Evolutionary conservation across 2,888 invertebrate genomes (phyloP), one percentile per base, ranked within the genome.

Genomic region (Pomacea canaliculata): DNA sequence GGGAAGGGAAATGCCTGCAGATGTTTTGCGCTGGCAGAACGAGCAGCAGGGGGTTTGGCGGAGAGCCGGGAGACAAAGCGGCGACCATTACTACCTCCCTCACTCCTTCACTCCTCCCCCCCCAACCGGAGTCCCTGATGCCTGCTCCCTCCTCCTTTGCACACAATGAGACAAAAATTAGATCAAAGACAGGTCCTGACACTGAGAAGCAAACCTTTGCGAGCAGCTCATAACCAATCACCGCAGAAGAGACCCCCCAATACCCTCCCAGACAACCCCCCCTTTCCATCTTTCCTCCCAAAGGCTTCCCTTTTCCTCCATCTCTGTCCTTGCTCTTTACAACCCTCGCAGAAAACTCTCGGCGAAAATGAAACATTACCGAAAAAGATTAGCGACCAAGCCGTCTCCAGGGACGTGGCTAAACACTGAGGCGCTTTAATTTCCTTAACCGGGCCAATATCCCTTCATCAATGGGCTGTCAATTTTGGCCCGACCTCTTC

Each of bases 101-200:
- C 8, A 7, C 51, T 8, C 51, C 7, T 16, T 8, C 8, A 1
- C 51, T 16, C 8, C 10, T 10, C 51, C 51, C 51, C 51, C 51
- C 1, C 16, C 51, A 2, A 2, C 51, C 51, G 7, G 51, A 56
- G 12, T 10, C 51, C 37, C 37, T 37, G 37, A 37, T 37, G 37
- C 37, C 37, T 37, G 37, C 37, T 37, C 37, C 37, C 37, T 37
- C 37, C 37, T 37, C 37, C 37, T 37, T 37, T 37, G 51, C 51
- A 56, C 51, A 27, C 63, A 77, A 70, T 70, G 73, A 70, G 72
- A 73, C 73, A 77, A 77, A 77, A 77, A 77, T 77, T 73, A 73
- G 77, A 77, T 77, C 77, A 77, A 71, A 78, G 74, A 60, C 68
- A 18, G 62, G 69, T 66, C 69, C 56, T 69, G 74, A 69, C 74